Evolutionary conservation across 2,113 vertebrate genomes (phyloP).

Genomic region (Pogonocichla stellata): DNA sequence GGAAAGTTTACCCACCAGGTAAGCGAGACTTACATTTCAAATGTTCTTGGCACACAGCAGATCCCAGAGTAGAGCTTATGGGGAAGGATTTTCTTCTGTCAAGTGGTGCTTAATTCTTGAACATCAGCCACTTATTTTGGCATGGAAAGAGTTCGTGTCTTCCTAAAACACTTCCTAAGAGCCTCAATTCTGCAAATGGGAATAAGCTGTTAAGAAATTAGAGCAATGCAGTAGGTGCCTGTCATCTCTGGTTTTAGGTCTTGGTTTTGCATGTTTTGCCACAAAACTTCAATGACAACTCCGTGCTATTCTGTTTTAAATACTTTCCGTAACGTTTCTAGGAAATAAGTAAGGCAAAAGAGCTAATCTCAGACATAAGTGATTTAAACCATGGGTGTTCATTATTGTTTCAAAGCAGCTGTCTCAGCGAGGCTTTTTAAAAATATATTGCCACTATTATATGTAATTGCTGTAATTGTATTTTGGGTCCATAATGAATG

Average conservation of each 20-base stretch:
- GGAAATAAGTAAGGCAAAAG: background rate
- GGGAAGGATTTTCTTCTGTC: background rate
- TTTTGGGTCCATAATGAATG: background rate
- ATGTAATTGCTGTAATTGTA: background rate
- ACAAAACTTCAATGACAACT: background rate
- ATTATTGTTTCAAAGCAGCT: constrained; percentile 11
- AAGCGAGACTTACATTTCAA: background rate
- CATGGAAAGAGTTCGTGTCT: background rate
- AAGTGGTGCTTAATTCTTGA: background rate
- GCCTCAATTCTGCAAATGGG: background rate
- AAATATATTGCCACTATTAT: background rate
- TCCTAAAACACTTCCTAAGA: background rate
- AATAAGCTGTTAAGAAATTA: background rate
- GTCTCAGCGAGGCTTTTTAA: background rate
- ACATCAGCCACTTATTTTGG: background rate
- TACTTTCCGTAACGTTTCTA: background rate
- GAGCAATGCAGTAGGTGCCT: background rate
- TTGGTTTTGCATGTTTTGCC: background rate
- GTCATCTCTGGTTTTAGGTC: background rate
- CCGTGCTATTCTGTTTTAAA: background rate
- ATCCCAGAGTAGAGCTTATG: background rate
- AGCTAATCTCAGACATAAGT: background rate
- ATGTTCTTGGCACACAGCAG: background rate
- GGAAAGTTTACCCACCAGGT: background rate
- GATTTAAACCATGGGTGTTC: background rate